Evolutionary conservation across 2,113 vertebrate species (phyloP).

Genomic region (Heteronetta atricapilla): DNA sequence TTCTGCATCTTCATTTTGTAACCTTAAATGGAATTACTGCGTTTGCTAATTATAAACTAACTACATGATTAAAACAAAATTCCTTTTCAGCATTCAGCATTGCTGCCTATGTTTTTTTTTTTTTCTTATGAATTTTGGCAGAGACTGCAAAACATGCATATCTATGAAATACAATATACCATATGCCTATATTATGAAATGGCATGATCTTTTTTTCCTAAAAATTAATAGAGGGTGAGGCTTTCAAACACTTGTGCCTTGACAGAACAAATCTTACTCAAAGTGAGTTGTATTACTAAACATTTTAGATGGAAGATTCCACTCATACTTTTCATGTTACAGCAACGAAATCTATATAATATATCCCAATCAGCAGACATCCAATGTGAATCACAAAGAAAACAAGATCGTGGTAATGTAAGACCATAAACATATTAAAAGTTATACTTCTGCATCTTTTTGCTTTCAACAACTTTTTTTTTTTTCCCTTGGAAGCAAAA

Average conservation of each 20-base stretch:
- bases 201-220: not conserved
- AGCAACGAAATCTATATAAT: slow-evolving; percentile 15
- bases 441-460: not conserved
- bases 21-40: slow-evolving; percentile 49
- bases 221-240: not conserved
- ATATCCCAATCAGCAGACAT: not conserved
- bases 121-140: not conserved
- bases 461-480: slow-evolving; percentile 16
- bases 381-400: slow-evolving; percentile 22
- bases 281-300: slow-evolving; percentile 7
- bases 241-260: not conserved
- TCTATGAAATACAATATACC: not conserved
- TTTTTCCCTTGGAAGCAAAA: slow-evolving; percentile 3
- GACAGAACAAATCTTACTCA: slow-evolving; percentile 15
- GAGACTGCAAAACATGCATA: not conserved
- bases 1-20: slow-evolving; percentile 7
- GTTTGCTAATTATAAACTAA: slow-evolving; percentile 29
- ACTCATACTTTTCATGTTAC: slow-evolving; percentile 11
- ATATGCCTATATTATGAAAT: not conserved
- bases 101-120: not conserved
- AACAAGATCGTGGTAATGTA: slow-evolving; percentile 3
- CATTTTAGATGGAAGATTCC: slow-evolving; percentile 41
- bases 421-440: not conserved
- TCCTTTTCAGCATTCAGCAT: not conserved
- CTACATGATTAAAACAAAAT: not conserved